A percentile compares a stretch with the other conserved stretches of the same genome.
phyloP scores from a whole-genome alignment of 1,140 invertebrate species.

The Bombus consobrinus region DNA sequence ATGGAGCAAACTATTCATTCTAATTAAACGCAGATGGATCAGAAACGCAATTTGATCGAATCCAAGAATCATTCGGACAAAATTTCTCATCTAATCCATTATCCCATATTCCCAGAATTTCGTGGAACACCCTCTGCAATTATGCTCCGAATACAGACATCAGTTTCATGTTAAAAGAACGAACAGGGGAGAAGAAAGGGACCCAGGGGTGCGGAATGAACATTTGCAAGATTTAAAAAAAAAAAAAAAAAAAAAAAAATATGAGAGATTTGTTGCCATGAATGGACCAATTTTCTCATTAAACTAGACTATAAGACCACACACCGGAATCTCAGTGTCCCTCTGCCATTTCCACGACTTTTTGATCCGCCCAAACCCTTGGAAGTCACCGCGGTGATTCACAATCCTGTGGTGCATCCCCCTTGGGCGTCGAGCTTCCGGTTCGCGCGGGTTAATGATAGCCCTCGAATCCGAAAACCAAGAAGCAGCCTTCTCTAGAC shows the following conservation, averaged over 20 bases:
- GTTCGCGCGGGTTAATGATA: conserved; percentile 68
- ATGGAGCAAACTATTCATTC: neutral
- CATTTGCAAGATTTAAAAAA: neutral
- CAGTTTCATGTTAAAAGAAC: neutral
- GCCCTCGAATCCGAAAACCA: conserved; percentile 53
- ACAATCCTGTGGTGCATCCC: conserved; percentile 23
- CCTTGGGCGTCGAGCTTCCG: conserved; percentile 55
- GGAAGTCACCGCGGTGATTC: conserved; percentile 56
- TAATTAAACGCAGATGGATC: neutral
- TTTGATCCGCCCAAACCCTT: conserved; percentile 36
- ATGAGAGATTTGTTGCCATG: conserved; percentile 27
- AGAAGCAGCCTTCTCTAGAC: conserved; percentile 28
- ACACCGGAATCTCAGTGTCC: conserved; percentile 37
- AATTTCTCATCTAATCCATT: neutral
- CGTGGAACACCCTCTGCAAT: neutral
- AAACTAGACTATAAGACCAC: conserved; percentile 33
- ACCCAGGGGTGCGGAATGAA: neutral
- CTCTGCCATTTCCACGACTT: conserved; percentile 45
- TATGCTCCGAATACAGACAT: neutral
- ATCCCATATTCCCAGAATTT: neutral
- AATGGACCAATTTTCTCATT: conserved; percentile 52
- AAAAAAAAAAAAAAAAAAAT: conserved; percentile 17
- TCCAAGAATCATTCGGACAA: no score
- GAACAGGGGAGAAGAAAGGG: neutral
- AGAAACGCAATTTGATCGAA: no score